Conservation (phyloP, 2,888 invertebrate genomes). For the Hypomecis punctinalis region DNA sequence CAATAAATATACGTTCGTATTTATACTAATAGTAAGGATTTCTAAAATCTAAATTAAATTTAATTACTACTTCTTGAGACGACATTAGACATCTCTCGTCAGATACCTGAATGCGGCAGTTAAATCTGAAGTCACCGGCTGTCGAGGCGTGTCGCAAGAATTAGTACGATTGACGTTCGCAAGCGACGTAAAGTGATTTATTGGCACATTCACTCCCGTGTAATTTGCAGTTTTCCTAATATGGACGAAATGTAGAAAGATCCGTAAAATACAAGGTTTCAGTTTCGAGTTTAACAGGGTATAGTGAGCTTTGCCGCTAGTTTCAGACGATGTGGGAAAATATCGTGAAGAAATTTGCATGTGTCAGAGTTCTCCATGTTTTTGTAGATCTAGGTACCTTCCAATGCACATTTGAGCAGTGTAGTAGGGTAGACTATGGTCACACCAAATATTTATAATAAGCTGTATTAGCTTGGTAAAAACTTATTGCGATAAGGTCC, state of each 20-base stretch:
- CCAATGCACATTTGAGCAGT: too few relatives aligned
- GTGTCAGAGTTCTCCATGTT: too few relatives aligned
- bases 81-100: background rate
- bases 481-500: too few relatives aligned
- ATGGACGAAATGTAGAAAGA: background rate
- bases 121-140: conserved; percentile 23
- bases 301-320: too few relatives aligned
- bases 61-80: background rate
- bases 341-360: too few relatives aligned
- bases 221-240: conserved; percentile 16
- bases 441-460: too few relatives aligned
- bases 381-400: too few relatives aligned
- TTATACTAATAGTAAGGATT: too few relatives aligned
- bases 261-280: background rate
- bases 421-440: too few relatives aligned
- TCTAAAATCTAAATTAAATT: background rate
- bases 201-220: conserved; percentile 6
- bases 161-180: conserved; percentile 45
- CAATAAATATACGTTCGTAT: too few relatives aligned
- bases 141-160: conserved; percentile 32
- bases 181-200: conserved; percentile 35
- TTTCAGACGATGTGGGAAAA: too few relatives aligned
- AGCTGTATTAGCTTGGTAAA: too few relatives aligned
- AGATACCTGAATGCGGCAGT: conserved; percentile 21
- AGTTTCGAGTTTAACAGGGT: background rate